These are phyloP conservation scores for Microcebus murinus DNA, from an alignment of 2,113 vertebrate species.

Conservation along the genomic window DNA sequence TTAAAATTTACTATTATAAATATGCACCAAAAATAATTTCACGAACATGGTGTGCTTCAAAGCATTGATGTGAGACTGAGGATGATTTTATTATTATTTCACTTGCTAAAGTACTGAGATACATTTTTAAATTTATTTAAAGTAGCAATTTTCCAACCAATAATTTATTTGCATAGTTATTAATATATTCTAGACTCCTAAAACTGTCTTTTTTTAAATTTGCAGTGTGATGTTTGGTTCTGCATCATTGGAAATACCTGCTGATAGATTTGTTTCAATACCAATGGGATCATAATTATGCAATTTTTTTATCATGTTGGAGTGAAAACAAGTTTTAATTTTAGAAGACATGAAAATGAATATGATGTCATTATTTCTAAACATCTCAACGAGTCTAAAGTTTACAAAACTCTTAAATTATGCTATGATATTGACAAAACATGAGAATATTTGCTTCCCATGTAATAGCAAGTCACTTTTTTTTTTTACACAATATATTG, in stretches of 20 bases:
- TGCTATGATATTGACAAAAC: not conserved
- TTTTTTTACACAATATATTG: not conserved
- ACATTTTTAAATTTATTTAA: constrained; percentile 76
- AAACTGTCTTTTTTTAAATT: constrained; percentile 31
- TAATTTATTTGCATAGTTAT: constrained; percentile 77
- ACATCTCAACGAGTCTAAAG: not conserved
- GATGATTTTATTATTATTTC: constrained; percentile 81
- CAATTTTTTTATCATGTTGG: constrained; percentile 56
- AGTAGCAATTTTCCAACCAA: constrained; percentile 73
- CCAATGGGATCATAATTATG: not conserved
- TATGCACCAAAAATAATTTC: constrained; percentile 80
- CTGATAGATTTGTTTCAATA: constrained; percentile 28
- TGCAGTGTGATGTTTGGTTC: not conserved
- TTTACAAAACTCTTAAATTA: constrained; percentile 23
- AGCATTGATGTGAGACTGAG: constrained; percentile 77
- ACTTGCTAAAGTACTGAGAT: constrained; percentile 72
- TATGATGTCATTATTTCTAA: constrained; percentile 30
- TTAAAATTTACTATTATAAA: constrained; percentile 76
- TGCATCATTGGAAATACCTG: constrained; percentile 14
- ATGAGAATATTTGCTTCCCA: not conserved
- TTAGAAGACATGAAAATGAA: constrained; percentile 19
- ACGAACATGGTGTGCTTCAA: constrained; percentile 75
- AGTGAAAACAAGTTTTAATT: constrained; percentile 17
- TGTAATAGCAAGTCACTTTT: not conserved
- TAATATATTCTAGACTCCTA: constrained; percentile 62